phyloP scores from a whole-genome alignment of 1,140 invertebrate genomes.

The Drosophila bocqueti region DNA sequence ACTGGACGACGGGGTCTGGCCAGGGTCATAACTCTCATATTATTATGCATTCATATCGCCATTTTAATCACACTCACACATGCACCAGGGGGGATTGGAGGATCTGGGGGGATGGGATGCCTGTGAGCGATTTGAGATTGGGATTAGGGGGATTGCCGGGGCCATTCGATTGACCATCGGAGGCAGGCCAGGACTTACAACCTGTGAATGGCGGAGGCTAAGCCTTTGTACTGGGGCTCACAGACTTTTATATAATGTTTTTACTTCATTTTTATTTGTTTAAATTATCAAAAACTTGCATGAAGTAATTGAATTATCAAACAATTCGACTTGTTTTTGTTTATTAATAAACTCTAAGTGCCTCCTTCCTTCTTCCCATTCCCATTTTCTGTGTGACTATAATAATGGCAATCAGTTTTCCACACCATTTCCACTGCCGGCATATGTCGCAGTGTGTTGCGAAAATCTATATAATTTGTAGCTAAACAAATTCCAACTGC shows the following conservation, averaged over 20 bases:
- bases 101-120: background rate
- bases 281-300: background rate
- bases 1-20: conserved; percentile 29
- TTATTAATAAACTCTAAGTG: conserved; percentile 22
- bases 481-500: conserved; percentile 71
- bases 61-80: conserved; percentile 77
- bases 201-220: conserved; percentile 24
- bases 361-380: too few species aligned
- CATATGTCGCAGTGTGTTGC: conserved; percentile 59
- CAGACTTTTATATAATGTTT: background rate
- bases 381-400: conserved; percentile 11
- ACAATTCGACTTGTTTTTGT: background rate
- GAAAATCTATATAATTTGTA: conserved; percentile 79
- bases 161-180: conserved; percentile 45
- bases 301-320: too few species aligned
- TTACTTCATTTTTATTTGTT: background rate
- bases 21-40: conserved; percentile 71
- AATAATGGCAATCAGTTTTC: conserved; percentile 52
- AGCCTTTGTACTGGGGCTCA: background rate
- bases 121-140: conserved; percentile 54
- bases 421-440: conserved; percentile 34
- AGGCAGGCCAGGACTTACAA: conserved; percentile 15
- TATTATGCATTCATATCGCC: conserved; percentile 82
- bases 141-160: conserved; percentile 55
- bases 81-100: conserved; percentile 5